Base-by-base conservation (phyloP, 2,888 invertebrate genomes). In the Beris morrisii region DNA sequence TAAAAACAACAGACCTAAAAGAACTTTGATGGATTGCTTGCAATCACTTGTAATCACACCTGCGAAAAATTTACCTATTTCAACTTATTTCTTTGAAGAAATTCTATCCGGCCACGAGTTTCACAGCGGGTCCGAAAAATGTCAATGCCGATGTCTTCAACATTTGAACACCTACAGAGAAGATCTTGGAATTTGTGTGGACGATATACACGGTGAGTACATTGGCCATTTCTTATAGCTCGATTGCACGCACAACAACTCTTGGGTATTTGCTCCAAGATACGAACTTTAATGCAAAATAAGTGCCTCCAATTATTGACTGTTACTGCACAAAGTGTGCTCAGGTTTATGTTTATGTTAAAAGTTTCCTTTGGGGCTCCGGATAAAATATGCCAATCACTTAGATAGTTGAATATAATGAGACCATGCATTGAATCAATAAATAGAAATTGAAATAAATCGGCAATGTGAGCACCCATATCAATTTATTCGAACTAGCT, bases 181-280 rank as follows among this genome's bases (percentile, higher is more conserved):
- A 79, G 94, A 94, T 79, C 82, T 90, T 71, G 87, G 88, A 73
- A 88, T 92, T 72, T 94, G 94, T 79, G 92, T 93, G 71, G 90
- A 92, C 77, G 91, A 93, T 76, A 86, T 94, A 72, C 88, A 91
- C 79, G 93, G 93, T 93, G 77, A 85, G 85, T 67, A 38, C 9
- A 50, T 57, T 58, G n/a, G 61, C 52, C 22, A 22, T 45, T 48
- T 11, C 13, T 3, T 45, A n/a, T 4, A 5, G 28, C 15, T 6
- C 11, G 11, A 52, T 52, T 52, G 7, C 38, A 38, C 22, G 22
- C 22, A 22, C 22, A 22, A 22, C 38, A 3, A 1, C 9, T 38
- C 38, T 5, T 9, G 5, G 38, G 38, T 9, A 38, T 38, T 22
- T 38, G 38, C 38, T 7, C 38, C 9, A 38, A 7, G 5, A 9